phyloP scores from a whole-genome alignment of 2,113 vertebrate genomes.

The Plecotus auritus region DNA sequence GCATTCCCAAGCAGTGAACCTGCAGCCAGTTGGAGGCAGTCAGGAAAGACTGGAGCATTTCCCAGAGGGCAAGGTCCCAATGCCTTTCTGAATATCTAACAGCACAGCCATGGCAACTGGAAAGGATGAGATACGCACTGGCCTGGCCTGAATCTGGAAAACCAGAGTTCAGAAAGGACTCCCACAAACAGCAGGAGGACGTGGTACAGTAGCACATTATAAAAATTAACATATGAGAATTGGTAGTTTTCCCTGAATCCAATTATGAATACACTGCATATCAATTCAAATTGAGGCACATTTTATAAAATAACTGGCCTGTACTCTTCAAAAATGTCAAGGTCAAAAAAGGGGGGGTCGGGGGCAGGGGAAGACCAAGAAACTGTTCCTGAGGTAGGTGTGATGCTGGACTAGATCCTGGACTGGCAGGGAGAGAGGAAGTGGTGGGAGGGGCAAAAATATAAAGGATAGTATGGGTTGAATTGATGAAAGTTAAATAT shows the following conservation, averaged over 20 bases:
- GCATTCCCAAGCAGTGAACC: not conserved
- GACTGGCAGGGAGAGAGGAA: not conserved
- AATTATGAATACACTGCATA: not conserved
- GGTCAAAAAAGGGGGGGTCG: not conserved
- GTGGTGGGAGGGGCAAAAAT: not conserved
- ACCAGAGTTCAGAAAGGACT: not conserved
- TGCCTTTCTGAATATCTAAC: not conserved
- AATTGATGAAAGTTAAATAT: not conserved
- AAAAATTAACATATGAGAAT: not conserved
- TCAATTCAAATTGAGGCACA: not conserved
- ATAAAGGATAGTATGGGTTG: not conserved
- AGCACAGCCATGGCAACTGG: not conserved
- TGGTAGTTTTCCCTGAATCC: not conserved
- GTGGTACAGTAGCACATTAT: not conserved
- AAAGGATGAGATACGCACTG: not conserved
- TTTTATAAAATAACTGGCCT: constrained; percentile 13
- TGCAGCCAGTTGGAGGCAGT: not conserved
- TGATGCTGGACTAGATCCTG: not conserved
- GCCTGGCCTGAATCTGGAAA: not conserved
- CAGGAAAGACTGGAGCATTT: not conserved
- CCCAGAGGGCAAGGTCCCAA: not conserved
- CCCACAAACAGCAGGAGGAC: not conserved
- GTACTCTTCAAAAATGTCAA: not conserved
- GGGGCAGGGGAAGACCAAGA: not conserved
- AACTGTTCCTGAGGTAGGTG: not conserved